These are phyloP conservation scores for Norana najaformis DNA, from an alignment of 2,888 invertebrate species.

Conservation along the genomic window DNA sequence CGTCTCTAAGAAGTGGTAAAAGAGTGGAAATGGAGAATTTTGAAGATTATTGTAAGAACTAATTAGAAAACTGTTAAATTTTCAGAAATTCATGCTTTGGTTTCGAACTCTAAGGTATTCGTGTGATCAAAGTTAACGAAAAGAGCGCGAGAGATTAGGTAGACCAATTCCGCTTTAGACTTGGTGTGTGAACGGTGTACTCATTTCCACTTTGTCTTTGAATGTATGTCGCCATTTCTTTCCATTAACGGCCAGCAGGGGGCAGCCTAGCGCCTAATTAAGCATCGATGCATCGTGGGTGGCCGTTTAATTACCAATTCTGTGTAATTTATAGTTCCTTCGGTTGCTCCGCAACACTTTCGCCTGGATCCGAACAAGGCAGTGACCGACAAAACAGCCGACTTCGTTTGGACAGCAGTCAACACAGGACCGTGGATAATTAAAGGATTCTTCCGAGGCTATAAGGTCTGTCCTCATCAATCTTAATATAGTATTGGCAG, in stretches of 20 bases:
- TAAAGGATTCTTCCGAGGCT: slow-evolving; percentile 46
- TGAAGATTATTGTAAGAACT: too few species aligned
- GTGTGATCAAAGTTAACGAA: too few species aligned
- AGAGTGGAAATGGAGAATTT: too few species aligned
- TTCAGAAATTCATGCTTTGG: too few species aligned
- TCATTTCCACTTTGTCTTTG: background rate
- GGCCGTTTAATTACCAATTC: background rate
- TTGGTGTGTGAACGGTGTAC: background rate
- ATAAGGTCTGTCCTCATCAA: slow-evolving; percentile 41
- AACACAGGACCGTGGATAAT: slow-evolving; percentile 46
- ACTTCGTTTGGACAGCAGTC: slow-evolving; percentile 46
- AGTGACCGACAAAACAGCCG: slow-evolving; percentile 44
- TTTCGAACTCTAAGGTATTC: too few species aligned
- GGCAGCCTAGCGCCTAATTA: background rate
- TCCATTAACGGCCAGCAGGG: background rate
- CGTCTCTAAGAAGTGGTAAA: too few species aligned
- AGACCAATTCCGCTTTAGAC: too few species aligned
- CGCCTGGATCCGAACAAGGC: slow-evolving; percentile 44
- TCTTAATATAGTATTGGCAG: background rate
- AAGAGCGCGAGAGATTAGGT: too few species aligned
- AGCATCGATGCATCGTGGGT: background rate
- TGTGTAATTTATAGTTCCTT: slow-evolving; percentile 39
- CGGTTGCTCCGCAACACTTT: slow-evolving; percentile 44
- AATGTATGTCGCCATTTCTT: background rate
- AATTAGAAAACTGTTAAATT: too few species aligned